These are phyloP conservation scores for Trissolcus basalis DNA, from an alignment of 1,140 invertebrate genomes.

Conservation along the genomic window DNA sequence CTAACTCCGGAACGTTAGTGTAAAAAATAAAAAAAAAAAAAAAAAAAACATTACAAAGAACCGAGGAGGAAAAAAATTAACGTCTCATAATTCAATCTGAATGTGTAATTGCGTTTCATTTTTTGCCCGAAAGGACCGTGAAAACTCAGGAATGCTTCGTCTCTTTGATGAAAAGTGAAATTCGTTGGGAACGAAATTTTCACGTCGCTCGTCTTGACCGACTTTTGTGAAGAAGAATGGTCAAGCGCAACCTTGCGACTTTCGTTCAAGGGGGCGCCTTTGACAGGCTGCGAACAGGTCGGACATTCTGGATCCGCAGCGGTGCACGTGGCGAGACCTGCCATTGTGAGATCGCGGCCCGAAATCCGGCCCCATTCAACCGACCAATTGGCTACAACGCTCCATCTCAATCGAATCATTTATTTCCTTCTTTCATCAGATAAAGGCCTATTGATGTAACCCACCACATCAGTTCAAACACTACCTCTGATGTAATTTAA, in stretches of 20 bases:
- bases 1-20: too few species aligned
- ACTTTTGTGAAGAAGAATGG: constrained; percentile 44
- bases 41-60: too few species aligned
- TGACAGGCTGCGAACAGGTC: constrained; percentile 28
- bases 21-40: too few species aligned
- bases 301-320: constrained; percentile 14
- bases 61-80: too few species aligned
- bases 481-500: too few species aligned
- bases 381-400: too few species aligned
- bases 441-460: too few species aligned
- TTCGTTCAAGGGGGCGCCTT: constrained; percentile 17
- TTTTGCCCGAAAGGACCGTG: neutral
- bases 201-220: constrained; percentile 44
- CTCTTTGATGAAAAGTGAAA: neutral
- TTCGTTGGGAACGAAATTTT: constrained; percentile 30
- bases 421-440: too few species aligned
- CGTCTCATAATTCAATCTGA: neutral
- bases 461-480: too few species aligned
- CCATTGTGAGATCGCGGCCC: constrained; percentile 12
- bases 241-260: constrained; percentile 40
- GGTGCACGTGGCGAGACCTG: constrained; percentile 17
- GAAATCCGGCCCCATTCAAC: constrained; percentile 8
- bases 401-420: too few species aligned
- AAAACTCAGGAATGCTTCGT: neutral
- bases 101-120: neutral